These are phyloP conservation scores for Micrasema longulum DNA, from an alignment of 1,140 invertebrate species.

Conservation along the genomic window DNA sequence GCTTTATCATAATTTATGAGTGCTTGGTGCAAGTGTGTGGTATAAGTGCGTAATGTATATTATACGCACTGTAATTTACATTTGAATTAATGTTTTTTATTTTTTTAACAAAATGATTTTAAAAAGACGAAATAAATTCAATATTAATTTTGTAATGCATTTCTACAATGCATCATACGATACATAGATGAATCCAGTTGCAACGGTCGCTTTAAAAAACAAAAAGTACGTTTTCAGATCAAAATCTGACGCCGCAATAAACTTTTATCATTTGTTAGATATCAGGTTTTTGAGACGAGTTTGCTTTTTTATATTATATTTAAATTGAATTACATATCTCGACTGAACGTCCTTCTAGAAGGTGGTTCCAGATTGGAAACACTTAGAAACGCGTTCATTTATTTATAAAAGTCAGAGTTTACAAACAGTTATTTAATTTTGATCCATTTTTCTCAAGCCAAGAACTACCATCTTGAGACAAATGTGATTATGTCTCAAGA, in stretches of 20 bases:
- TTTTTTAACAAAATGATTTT: too few species aligned
- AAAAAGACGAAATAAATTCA: background rate
- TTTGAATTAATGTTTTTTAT: too few species aligned
- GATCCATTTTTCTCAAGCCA: too few species aligned
- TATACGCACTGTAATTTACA: too few species aligned
- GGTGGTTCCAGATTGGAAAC: constrained; percentile 42
- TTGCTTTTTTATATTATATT: constrained; percentile 41
- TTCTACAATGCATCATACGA: background rate
- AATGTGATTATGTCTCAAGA: too few species aligned
- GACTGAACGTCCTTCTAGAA: constrained; percentile 43
- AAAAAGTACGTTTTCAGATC: background rate
- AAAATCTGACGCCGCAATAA: constrained; percentile 33
- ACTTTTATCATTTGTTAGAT: constrained; percentile 44
- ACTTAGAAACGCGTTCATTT: constrained; percentile 53
- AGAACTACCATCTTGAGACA: too few species aligned
- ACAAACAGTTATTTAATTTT: background rate
- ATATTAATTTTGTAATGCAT: background rate
- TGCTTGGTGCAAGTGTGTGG: too few species aligned
- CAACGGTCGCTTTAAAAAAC: background rate
- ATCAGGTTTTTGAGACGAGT: constrained; percentile 45
- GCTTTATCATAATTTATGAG: too few species aligned
- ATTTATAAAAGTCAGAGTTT: constrained; percentile 13
- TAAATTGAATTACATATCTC: constrained; percentile 51
- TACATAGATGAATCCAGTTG: too few species aligned
- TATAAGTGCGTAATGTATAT: too few species aligned